These are phyloP conservation scores for Rhinichthys klamathensis DNA, from an alignment of 2,113 vertebrate genomes.

Conservation along the genomic window DNA sequence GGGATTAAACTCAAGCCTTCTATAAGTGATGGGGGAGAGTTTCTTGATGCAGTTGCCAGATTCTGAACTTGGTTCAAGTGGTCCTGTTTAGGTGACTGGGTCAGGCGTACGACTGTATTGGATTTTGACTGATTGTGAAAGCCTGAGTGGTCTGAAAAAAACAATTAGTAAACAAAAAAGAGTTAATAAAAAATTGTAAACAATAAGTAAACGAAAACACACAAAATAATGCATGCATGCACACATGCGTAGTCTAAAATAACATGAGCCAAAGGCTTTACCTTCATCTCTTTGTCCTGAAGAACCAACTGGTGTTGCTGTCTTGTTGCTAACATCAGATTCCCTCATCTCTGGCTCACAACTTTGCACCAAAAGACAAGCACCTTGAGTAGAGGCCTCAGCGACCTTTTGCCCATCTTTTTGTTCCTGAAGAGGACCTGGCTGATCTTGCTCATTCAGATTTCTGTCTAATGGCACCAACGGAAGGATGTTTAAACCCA, in stretches of 20 bases:
- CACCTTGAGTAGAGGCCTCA: background rate
- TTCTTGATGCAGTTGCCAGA: background rate
- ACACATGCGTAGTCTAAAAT: background rate
- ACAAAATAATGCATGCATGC: background rate
- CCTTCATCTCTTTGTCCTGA: conserved; percentile 37
- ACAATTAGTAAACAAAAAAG: background rate
- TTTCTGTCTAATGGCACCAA: conserved; percentile 42
- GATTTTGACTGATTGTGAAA: background rate
- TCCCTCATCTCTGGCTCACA: background rate
- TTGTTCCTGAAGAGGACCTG: conserved; percentile 7
- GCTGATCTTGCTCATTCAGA: conserved; percentile 2
- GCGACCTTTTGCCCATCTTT: background rate
- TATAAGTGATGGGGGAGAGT: background rate
- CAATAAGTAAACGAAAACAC: background rate
- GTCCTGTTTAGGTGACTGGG: background rate
- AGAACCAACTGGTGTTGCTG: background rate
- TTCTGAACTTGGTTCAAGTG: conserved; percentile 1
- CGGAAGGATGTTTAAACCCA: conserved; percentile 71
- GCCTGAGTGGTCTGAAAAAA: conserved; percentile 1
- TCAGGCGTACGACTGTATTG: background rate
- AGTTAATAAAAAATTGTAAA: too few species aligned
- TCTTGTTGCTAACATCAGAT: background rate
- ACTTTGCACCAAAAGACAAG: background rate
- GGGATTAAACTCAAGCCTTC: background rate
- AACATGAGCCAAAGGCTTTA: background rate